Base-by-base conservation (phyloP, 1,140 invertebrate genomes). In the Asobara japonica region DNA sequence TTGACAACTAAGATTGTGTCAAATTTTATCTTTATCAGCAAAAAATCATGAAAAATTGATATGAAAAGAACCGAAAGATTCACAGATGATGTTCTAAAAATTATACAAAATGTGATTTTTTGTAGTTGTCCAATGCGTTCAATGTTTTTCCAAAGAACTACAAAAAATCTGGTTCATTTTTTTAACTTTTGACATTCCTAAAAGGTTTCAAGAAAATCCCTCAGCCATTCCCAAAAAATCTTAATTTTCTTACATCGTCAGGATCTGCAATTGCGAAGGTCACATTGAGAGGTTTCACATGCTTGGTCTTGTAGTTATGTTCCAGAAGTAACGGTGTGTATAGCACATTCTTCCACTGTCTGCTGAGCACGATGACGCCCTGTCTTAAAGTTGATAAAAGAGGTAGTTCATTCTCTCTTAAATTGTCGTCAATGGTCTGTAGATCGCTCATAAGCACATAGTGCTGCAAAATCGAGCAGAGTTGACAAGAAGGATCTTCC, bases 331-430 rank as follows among this genome's bases (percentile, higher is more conserved):
- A 88, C 0, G 97, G 97, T 76, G 97, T 98, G 81, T 98, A 98
- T 1, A 99, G 87, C 3, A 96, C 94, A 84, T 97, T 98, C 86
- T 98, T 98, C 97, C 97, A 99, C 82, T 98, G 96, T 2, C 97
- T 90, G 79, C 95, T 97, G 18, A 98, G 83, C 51, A 96, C 95
- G 81, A 97, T 93, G 18, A 97, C 92, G n/a, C 95, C 96, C 91
- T 95, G 94, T 81, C 96, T 90, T n/a, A 98, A 88, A 0, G 94
- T 97, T 67, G 94, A 96, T 5, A 97, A 87, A 65, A 94, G 93
- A 10, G 97, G 97, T 38, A 97, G 89, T 79, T 95, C 93, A 16
- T 92, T 88, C 77, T 95, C 92, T 74, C 91, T 89, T n/a, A 98
- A 90, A 83, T 97, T 96, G 2, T 90, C 89, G 87, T 98, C 96